Base-by-base conservation (phyloP, 2,113 vertebrate species). In the Neomonachus schauinslandi region DNA sequence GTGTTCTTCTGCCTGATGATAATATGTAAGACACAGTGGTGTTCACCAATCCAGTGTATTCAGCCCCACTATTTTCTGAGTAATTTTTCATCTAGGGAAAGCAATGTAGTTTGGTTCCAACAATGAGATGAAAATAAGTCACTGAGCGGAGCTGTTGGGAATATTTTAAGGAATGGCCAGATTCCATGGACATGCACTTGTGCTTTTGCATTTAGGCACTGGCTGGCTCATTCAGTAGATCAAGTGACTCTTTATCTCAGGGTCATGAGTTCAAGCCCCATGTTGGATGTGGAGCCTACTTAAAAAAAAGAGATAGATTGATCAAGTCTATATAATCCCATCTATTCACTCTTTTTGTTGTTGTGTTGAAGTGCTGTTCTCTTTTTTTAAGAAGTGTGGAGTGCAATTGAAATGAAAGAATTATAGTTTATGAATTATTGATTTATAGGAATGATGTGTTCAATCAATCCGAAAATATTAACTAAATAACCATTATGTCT, bases 131-230 rank as follows among this genome's bases (percentile, higher is more conserved):
- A 81, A 91, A 74, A 33, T 1, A 84, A 59, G 14, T 74, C 4
- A 55, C 5, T 31, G 5, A 49, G 24, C 36, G 1, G 10, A 53
- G 36, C 7, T 96, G 74, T 55, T 11, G 7, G 42, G 51, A 90
- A 83, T 57, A 12, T 59, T 42, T 91, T 74, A 65, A 88, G 33
- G 13, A 76, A n/a, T n/a, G 28, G 7, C 14, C 21, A 72, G 7
- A 21, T 10, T 57, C 7, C 3, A 39, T 6, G 18, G 2, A 0
- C 15, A n/a, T n/a, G 22, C 5, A 24, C 4, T 42, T 53, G 39
- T 0, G 2, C 2, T 36, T 77, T 57, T 77, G 53, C 33, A 61
- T 12, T 42, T 22, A 36, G 21, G 10, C 5, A 24, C 24, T 76
- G 39, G 42, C 72, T 46, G 72, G 42, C 7, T 76, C 72, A 28